Conservation (phyloP, 2,888 invertebrate species). For the Chymomyza caudatula region DNA sequence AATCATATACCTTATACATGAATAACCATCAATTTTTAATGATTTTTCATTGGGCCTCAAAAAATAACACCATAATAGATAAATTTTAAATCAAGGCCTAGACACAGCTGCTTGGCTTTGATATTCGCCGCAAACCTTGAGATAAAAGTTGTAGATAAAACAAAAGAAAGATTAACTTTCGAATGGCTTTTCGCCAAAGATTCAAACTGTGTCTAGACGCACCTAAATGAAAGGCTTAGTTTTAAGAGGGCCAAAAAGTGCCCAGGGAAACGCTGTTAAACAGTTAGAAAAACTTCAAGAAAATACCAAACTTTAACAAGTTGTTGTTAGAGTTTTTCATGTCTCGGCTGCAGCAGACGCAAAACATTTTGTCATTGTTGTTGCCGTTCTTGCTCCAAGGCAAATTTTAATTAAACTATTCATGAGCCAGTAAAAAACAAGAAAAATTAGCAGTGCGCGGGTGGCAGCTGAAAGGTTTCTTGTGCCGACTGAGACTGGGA, state of each 20-base stretch:
- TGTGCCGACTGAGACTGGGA: conserved; percentile 48
- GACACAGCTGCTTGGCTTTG: background rate
- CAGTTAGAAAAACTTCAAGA: conserved; percentile 18
- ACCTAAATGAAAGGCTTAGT: conserved; percentile 45
- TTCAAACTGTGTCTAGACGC: background rate
- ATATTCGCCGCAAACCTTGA: background rate
- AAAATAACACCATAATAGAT: too few species aligned
- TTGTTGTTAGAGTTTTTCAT: conserved; percentile 29
- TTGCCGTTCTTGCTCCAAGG: conserved; percentile 51
- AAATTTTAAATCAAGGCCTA: background rate
- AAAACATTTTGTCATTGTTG: conserved; percentile 4
- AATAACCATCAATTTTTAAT: too few species aligned
- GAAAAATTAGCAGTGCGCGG: too few species aligned
- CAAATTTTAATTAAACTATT: conserved; percentile 70
- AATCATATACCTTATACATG: too few species aligned
- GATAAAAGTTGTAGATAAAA: background rate
- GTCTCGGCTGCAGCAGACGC: conserved; percentile 4
- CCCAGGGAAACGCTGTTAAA: background rate
- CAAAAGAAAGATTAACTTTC: background rate
- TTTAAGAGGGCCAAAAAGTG: background rate
- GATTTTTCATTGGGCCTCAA: background rate
- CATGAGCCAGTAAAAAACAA: conserved; percentile 41
- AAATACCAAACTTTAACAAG: conserved; percentile 61
- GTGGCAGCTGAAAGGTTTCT: background rate
- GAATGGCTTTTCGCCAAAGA: background rate